phyloP scores from a whole-genome alignment of 2,113 vertebrate species.

The Cavia aperea region DNA sequence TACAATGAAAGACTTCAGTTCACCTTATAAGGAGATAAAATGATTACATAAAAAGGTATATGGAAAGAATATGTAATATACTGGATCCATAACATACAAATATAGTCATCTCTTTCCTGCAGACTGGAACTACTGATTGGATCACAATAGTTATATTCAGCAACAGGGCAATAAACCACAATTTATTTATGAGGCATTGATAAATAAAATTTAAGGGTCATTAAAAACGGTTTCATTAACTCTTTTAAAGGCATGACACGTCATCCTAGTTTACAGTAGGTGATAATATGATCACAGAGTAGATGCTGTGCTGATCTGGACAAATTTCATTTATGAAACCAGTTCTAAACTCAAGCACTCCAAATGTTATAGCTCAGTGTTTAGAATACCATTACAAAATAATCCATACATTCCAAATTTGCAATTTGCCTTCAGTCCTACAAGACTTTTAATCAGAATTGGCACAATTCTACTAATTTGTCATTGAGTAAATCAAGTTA shows the following conservation, averaged over 20 bases:
- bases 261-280: background rate
- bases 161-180: background rate
- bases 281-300: background rate
- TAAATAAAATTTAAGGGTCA: background rate
- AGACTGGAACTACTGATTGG: constrained; percentile 20
- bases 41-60: background rate
- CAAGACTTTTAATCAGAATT: background rate
- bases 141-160: background rate
- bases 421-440: background rate
- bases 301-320: background rate
- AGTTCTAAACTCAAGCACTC: background rate
- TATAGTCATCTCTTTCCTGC: background rate
- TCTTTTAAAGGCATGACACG: background rate
- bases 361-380: background rate
- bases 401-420: background rate
- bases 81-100: background rate
- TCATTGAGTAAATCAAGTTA: background rate
- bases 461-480: background rate
- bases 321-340: background rate
- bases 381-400: background rate
- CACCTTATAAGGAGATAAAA: background rate
- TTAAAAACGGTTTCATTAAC: background rate
- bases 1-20: background rate
- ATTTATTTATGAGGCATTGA: background rate
- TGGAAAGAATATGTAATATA: background rate